A percentile compares a stretch with the other conserved stretches of the same genome.
phyloP scores from a whole-genome alignment of 2,113 vertebrate genomes.

The Cervus canadensis region DNA sequence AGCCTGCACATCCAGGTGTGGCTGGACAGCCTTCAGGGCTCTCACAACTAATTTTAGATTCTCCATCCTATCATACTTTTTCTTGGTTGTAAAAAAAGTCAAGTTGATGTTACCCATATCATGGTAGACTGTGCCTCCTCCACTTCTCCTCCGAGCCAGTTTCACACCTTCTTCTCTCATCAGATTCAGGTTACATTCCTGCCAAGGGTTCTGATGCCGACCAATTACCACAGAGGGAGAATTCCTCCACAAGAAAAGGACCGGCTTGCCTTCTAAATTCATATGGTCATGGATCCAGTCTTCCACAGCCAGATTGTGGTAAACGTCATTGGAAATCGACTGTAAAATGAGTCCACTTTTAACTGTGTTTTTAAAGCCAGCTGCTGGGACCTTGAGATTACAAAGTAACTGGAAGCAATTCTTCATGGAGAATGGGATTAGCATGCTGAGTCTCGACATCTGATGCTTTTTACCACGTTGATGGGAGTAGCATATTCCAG shows the following conservation, averaged over 20 bases:
- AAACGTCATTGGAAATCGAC: slow-evolving; percentile 88
- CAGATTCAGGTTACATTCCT: slow-evolving; percentile 88
- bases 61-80: slow-evolving; percentile 87
- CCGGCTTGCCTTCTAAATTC: slow-evolving; percentile 80
- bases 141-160: slow-evolving; percentile 92
- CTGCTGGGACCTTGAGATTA: slow-evolving; percentile 60
- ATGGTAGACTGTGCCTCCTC: slow-evolving; percentile 95
- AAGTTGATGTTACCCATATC: slow-evolving; percentile 97
- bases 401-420: slow-evolving; percentile 71
- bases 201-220: slow-evolving; percentile 97
- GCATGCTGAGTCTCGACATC: slow-evolving; percentile 69
- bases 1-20: slow-evolving; percentile 84
- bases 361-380: slow-evolving; percentile 73
- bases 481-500: not conserved
- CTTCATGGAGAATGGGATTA: slow-evolving; percentile 70
- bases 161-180: slow-evolving; percentile 84
- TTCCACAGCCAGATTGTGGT: slow-evolving; percentile 93
- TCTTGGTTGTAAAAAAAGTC: slow-evolving; percentile 94
- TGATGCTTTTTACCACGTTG: not conserved
- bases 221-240: slow-evolving; percentile 91
- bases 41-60: slow-evolving; percentile 89
- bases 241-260: slow-evolving; percentile 94
- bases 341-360: slow-evolving; percentile 82
- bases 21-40: slow-evolving; percentile 84
- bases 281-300: slow-evolving; percentile 94